A percentile compares a stretch with the other conserved stretches of the same genome.
phyloP scores from a whole-genome alignment of 1,140 invertebrate genomes.

The Drosophila bifasciata region DNA sequence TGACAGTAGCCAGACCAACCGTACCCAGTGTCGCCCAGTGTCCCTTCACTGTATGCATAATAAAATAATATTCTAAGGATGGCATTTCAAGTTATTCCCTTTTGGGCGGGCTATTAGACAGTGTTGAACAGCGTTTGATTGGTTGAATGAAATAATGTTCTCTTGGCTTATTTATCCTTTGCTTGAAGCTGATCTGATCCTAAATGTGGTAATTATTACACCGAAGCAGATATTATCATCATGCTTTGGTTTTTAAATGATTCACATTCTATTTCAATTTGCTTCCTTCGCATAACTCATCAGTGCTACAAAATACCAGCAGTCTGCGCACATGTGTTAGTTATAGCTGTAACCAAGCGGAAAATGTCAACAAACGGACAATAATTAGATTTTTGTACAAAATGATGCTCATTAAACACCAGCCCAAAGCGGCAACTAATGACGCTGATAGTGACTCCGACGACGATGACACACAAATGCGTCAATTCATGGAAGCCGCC shows the following conservation, averaged over 20 bases:
- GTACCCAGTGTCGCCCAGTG: neutral
- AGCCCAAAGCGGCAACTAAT: neutral
- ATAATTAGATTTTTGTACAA: neutral
- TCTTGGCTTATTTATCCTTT: too few relatives aligned
- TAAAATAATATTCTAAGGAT: conserved; percentile 20
- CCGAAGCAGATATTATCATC: too few relatives aligned
- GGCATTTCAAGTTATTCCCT: conserved; percentile 1
- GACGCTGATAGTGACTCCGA: conserved; percentile 31
- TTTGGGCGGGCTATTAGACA: neutral
- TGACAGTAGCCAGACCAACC: neutral
- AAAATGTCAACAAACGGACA: conserved; percentile 14
- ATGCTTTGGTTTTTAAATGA: too few relatives aligned
- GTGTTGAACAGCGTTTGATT: too few relatives aligned
- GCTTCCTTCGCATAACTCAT: too few relatives aligned
- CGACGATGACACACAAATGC: conserved; percentile 51
- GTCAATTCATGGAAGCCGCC: conserved; percentile 54
- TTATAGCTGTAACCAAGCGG: conserved; percentile 1
- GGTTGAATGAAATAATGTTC: too few relatives aligned
- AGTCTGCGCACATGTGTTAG: neutral
- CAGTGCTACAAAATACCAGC: conserved; percentile 1
- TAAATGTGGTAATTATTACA: too few relatives aligned
- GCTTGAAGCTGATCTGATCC: too few relatives aligned
- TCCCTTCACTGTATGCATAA: neutral
- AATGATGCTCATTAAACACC: conserved; percentile 21
- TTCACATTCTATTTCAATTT: too few relatives aligned